Percentiles rank a stretch among this genome's conserved stretches.
These are phyloP conservation scores for Odontamblyopus lacepedii DNA, from an alignment of 2,797 vertebrate genomes.

Conservation along the genomic window DNA sequence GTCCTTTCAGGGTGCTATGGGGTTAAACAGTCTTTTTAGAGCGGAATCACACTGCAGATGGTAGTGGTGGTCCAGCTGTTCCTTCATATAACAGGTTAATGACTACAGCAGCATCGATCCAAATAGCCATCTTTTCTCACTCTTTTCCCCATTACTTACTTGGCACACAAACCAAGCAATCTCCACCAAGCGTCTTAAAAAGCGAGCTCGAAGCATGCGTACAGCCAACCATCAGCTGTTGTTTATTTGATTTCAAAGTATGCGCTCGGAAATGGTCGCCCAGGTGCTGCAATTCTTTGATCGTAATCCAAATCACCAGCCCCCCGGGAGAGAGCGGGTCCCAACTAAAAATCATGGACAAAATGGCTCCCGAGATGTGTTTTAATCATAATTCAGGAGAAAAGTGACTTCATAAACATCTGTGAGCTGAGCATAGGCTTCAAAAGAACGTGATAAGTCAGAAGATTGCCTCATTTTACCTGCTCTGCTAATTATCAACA, in stretches of 20 bases:
- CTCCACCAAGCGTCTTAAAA: constrained; percentile 9
- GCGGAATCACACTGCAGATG: constrained; percentile 60
- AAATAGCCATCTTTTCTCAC: constrained; percentile 26
- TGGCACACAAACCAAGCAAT: constrained; percentile 28
- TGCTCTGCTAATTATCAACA: too few species aligned
- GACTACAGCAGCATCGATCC: constrained; percentile 52
- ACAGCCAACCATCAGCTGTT: constrained; percentile 25
- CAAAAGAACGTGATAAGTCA: constrained; percentile 8
- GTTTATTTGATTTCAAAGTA: constrained; percentile 29
- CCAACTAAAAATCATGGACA: constrained; percentile 18
- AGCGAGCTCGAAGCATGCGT: constrained; percentile 8
- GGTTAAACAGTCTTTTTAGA: constrained; percentile 60
- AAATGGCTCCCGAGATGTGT: constrained; percentile 17
- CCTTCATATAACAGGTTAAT: constrained; percentile 64
- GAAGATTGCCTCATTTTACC: constrained; percentile 3
- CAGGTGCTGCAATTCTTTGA: constrained; percentile 44
- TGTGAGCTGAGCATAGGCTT: constrained; percentile 4
- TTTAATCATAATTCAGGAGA: constrained; percentile 17
- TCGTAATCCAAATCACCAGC: constrained; percentile 39
- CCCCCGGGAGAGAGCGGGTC: constrained; percentile 27
- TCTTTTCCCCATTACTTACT: constrained; percentile 33
- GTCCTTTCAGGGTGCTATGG: constrained; percentile 21
- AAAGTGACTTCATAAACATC: background rate
- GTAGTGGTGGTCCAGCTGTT: constrained; percentile 68
- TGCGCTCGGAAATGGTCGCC: constrained; percentile 38